Evolutionary conservation across 2,888 invertebrate genomes (phyloP), one percentile per base, ranked within the genome.

Genomic region (Polydrusus tereticollis): DNA sequence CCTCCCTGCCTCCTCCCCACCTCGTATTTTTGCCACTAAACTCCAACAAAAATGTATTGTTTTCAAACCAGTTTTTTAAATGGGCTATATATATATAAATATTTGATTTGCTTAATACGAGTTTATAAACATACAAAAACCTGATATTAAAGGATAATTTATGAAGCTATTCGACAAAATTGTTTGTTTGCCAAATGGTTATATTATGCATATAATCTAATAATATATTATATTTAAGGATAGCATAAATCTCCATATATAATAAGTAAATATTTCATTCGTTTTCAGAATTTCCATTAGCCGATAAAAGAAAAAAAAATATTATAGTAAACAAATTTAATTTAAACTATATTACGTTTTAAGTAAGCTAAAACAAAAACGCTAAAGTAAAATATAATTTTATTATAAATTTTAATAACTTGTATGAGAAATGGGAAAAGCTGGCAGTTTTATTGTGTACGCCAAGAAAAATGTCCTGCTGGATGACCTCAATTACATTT

Each of bases 331-430:
- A 50, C 60, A 58, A 43, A 68, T 72, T 63, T 45, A 68, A 47
- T 68, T 72, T 67, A 36, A 45, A 50, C 33, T 18, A 50, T 62
- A 69, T 58, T 69, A 55, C 58, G 23, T 69, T 58, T 59, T 52
- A 64, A 73, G 47, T 16, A 57, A 36, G n/a, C n/a, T 26, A 60
- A 72, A 65, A 65, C 64, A 62, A 62, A 62, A 62, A 55, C 16
- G 52, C 29, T 64, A 57, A 69, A 69, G 60, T 45, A 57, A 52
- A 73, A 70, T 67, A 26, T 73, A 70, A 72, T 77, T 77, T 71
- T 73, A 74, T 76, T 73, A 71, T 75, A 69, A 73, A 74, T 73
- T 74, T 75, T 74, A 72, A 76, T 73, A 76, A 76, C 69, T 50
- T 69, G 57, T 66, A 73, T 66, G 69, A 69, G 71, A 71, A 73